Evolutionary conservation across 2,888 invertebrate genomes (phyloP), one percentile per base, ranked within the genome.

Genomic region (Pristionchus fissidentatus): DNA sequence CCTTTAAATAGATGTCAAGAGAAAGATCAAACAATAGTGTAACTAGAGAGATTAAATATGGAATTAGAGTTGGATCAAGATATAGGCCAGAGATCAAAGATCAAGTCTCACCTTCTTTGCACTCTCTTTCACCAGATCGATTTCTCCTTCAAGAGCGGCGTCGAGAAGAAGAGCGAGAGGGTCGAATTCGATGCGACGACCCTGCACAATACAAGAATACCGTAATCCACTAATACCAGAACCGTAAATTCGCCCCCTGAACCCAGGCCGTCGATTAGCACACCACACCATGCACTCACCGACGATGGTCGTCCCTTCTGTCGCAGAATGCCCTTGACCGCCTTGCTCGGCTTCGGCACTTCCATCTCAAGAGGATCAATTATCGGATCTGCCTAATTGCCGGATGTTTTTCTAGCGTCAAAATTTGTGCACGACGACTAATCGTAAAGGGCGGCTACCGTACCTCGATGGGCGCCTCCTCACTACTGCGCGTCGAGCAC

Each of bases 131-230:
- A 99, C 98, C 87, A 98, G 94, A 92, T 99, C 98, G 92, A 98
- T 94, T 93, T 99, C 98, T 62, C 99, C 99, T 93, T 99, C 98
- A 88, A 99, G 94, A 90, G 98, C 97, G 73, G 98, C 98, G 93
- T 99, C 99, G 91, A 99, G 94, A 78, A 99, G 94, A 79, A 99
- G 94, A 0, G 98, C 98, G 90, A 98, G 94, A 32, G 99, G 98
- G 94, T 99, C 98, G 92, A 99, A 99, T 93, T 97, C 97, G 55
- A 99, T 98, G 85, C 97, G 94, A 87, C 97, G 89, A 62, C 83
- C 83, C 83, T 66, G 83, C 19, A 82, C 22, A 46, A 10, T 10
- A 55, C 15, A 4, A 7, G 4, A 55, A 2, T 32, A 62, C 10
- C 13, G 26, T 4, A 7, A 78, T 13, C 52, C 32, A 38, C 22